Evolutionary conservation across 2,888 invertebrate species (phyloP).

Genomic region (Amiota mariae): DNA sequence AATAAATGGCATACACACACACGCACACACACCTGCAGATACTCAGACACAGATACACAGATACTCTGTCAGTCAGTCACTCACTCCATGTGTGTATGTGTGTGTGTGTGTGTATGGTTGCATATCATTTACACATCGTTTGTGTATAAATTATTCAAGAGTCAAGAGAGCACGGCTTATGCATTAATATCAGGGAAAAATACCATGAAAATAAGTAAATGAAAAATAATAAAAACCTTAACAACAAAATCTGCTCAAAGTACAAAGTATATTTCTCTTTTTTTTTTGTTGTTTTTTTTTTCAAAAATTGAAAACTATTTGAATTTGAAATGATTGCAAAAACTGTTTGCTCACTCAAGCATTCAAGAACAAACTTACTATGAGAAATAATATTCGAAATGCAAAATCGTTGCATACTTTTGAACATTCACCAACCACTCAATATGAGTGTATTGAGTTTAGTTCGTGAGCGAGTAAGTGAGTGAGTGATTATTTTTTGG

Average conservation of each 20-base stretch:
- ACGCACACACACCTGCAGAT: background rate
- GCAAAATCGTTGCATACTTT: too few relatives aligned
- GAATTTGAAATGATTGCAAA: too few relatives aligned
- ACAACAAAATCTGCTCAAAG: background rate
- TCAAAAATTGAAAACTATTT: background rate
- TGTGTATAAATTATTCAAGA: slow-evolving; percentile 58
- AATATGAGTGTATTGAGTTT: too few relatives aligned
- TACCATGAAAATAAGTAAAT: background rate
- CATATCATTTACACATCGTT: slow-evolving; percentile 43
- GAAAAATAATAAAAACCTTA: background rate
- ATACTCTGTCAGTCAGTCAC: too few relatives aligned
- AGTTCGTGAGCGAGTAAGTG: too few relatives aligned
- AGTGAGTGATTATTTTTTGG: too few relatives aligned
- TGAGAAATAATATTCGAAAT: too few relatives aligned
- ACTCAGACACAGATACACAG: background rate
- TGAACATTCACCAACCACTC: too few relatives aligned
- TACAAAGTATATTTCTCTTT: background rate
- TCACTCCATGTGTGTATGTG: too few relatives aligned
- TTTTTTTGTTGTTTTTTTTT: background rate
- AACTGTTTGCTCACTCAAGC: too few relatives aligned
- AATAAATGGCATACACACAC: slow-evolving; percentile 49
- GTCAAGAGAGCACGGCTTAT: slow-evolving; percentile 33
- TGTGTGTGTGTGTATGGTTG: slow-evolving; percentile 60
- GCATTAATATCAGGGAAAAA: slow-evolving; percentile 15
- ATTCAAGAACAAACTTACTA: too few relatives aligned